A percentile compares a stretch with the other conserved stretches of the same genome.
Conservation (phyloP, 2,888 invertebrate species). For the Mesopsocus fuscifrons region DNA sequence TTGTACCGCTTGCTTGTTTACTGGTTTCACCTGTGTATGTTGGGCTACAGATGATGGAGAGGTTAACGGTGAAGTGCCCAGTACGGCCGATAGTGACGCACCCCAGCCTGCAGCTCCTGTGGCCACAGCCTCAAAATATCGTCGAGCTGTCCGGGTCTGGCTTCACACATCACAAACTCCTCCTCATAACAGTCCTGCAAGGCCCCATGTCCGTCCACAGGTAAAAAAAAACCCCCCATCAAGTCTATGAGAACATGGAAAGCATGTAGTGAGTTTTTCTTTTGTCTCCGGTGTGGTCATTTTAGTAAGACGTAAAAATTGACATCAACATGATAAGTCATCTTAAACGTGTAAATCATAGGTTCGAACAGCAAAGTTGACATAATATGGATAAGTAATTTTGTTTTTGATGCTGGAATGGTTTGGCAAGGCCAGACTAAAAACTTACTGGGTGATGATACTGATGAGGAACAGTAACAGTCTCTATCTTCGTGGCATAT, state of each 20-base stretch:
- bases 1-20: too few species aligned
- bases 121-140: constrained; percentile 39
- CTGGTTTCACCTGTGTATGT: constrained; percentile 2
- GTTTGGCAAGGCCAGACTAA: too few species aligned
- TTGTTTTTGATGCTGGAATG: too few species aligned
- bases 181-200: constrained; percentile 27
- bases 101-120: constrained; percentile 29
- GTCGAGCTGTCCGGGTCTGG: constrained; percentile 29
- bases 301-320: constrained; percentile 5
- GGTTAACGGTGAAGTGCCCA: constrained; percentile 19
- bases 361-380: too few species aligned
- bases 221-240: too few species aligned
- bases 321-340: too few species aligned
- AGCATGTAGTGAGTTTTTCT: background rate
- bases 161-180: constrained; percentile 26
- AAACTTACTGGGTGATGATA: too few species aligned
- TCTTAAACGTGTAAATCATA: too few species aligned
- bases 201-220: constrained; percentile 19
- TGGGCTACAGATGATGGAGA: constrained; percentile 19
- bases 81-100: constrained; percentile 25
- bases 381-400: too few species aligned
- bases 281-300: background rate
- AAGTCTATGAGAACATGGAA: too few species aligned
- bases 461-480: too few species aligned
- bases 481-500: too few species aligned